A percentile compares a stretch with the other conserved stretches of the same genome.
phyloP scores from a whole-genome alignment of 1,140 invertebrate species.

The Venturia canescens region DNA sequence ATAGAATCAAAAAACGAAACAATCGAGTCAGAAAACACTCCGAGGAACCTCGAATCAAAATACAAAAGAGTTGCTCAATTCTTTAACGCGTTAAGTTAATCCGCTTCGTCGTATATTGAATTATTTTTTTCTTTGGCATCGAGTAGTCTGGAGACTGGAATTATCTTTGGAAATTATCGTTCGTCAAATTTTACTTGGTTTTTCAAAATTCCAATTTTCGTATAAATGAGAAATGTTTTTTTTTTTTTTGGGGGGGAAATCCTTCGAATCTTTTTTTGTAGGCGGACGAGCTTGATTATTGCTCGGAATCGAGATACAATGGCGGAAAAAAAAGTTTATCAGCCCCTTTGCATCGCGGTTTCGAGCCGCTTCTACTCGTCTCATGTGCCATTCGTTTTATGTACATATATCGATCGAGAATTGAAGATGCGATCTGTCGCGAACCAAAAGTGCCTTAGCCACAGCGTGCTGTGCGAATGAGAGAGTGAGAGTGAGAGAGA shows the following conservation, averaged over 20 bases:
- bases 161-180: no score
- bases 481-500: neutral
- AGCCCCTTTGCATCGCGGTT: neutral
- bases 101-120: slow-evolving; percentile 20
- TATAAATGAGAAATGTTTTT: neutral
- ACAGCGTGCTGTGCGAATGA: slow-evolving; percentile 17
- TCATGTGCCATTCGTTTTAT: slow-evolving; percentile 44
- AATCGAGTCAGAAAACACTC: slow-evolving; percentile 5
- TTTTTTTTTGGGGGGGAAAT: no score
- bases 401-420: slow-evolving; percentile 60
- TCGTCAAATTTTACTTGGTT: neutral
- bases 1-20: slow-evolving; percentile 18
- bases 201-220: slow-evolving; percentile 6
- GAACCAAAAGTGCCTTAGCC: slow-evolving; percentile 58
- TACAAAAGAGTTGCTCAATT: slow-evolving; percentile 54
- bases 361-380: slow-evolving; percentile 1
- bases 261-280: neutral
- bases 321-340: neutral
- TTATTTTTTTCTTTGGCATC: neutral
- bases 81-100: slow-evolving; percentile 25
- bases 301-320: neutral
- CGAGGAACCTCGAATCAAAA: slow-evolving; percentile 34
- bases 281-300: neutral
- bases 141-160: no score
- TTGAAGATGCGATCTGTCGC: slow-evolving; percentile 3